These are phyloP conservation scores for Schizopygopsis malacanthus DNA, from an alignment of 2,797 vertebrate genomes.

Conservation along the genomic window DNA sequence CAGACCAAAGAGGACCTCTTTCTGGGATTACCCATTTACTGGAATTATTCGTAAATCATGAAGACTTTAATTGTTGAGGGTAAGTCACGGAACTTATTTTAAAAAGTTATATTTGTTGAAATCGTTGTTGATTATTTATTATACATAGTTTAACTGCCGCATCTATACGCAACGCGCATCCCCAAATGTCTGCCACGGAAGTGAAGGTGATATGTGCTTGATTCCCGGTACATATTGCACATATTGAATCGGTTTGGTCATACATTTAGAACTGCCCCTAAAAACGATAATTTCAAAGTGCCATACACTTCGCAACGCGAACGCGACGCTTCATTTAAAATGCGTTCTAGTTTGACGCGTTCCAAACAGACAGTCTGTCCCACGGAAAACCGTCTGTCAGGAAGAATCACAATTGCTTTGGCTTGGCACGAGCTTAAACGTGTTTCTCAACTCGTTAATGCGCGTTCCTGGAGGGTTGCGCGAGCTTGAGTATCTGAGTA, in stretches of 20 bases:
- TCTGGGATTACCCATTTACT: slow-evolving; percentile 73
- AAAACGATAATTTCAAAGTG: not conserved
- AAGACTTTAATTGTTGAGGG: slow-evolving; percentile 78
- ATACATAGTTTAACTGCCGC: slow-evolving; percentile 2
- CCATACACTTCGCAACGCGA: not conserved
- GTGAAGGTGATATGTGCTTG: not conserved
- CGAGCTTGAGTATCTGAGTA: not conserved
- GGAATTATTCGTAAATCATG: slow-evolving; percentile 78
- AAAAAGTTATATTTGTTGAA: slow-evolving; percentile 62
- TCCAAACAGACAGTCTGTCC: not conserved
- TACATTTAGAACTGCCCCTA: not conserved
- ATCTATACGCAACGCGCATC: slow-evolving; percentile 18
- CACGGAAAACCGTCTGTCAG: not conserved
- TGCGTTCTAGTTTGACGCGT: slow-evolving; percentile 8
- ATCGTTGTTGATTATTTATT: not conserved
- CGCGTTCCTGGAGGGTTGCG: not conserved
- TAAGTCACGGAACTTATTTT: slow-evolving; percentile 66
- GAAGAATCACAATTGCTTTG: not conserved
- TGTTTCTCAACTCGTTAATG: slow-evolving; percentile 6
- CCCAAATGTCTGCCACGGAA: not conserved
- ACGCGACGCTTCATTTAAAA: not conserved
- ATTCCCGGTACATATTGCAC: not conserved
- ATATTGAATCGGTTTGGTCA: not conserved
- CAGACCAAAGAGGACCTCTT: slow-evolving; percentile 63
- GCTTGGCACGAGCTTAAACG: not conserved